Percentiles rank a stretch among this genome's conserved stretches.
phyloP scores from a whole-genome alignment of 2,113 vertebrate species.

The Oncorhynchus nerka region DNA sequence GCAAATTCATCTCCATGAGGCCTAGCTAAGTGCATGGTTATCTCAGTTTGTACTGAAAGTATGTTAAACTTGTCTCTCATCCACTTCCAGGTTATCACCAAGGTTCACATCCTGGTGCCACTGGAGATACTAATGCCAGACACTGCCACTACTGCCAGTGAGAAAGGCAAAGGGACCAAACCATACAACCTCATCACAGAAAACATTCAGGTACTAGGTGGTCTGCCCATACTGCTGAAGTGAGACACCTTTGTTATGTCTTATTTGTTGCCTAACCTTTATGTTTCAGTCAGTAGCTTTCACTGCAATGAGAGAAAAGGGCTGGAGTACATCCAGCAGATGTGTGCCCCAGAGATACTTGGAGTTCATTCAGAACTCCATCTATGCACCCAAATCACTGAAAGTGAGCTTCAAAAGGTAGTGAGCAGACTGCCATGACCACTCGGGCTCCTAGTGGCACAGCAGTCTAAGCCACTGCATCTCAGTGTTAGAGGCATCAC shows the following conservation, averaged over 20 bases:
- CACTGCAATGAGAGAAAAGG: slow-evolving; percentile 92
- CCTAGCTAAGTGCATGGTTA: neutral
- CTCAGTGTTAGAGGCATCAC: too few species aligned
- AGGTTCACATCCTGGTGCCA: slow-evolving; percentile 88
- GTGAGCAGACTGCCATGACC: slow-evolving; percentile 90
- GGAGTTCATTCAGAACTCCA: slow-evolving; percentile 91
- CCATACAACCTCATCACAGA: slow-evolving; percentile 87
- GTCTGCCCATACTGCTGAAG: neutral
- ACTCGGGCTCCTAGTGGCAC: too few species aligned
- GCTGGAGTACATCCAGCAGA: slow-evolving; percentile 90
- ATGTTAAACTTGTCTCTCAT: slow-evolving; percentile 22
- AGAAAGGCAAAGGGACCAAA: slow-evolving; percentile 87
- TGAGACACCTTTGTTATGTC: slow-evolving; percentile 18
- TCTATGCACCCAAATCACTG: slow-evolving; percentile 91
- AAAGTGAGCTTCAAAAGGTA: slow-evolving; percentile 92
- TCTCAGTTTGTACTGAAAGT: too few species aligned
- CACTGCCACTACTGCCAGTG: slow-evolving; percentile 77
- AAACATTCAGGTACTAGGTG: slow-evolving; percentile 82
- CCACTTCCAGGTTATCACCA: slow-evolving; percentile 86
- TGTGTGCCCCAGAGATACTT: slow-evolving; percentile 90
- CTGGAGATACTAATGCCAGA: slow-evolving; percentile 97
- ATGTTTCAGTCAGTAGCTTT: slow-evolving; percentile 81
- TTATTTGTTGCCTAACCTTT: neutral
- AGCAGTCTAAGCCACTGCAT: too few species aligned
- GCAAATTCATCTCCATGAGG: neutral